Conservation (phyloP, 1,140 invertebrate species). For the Zaprionus inermis region DNA sequence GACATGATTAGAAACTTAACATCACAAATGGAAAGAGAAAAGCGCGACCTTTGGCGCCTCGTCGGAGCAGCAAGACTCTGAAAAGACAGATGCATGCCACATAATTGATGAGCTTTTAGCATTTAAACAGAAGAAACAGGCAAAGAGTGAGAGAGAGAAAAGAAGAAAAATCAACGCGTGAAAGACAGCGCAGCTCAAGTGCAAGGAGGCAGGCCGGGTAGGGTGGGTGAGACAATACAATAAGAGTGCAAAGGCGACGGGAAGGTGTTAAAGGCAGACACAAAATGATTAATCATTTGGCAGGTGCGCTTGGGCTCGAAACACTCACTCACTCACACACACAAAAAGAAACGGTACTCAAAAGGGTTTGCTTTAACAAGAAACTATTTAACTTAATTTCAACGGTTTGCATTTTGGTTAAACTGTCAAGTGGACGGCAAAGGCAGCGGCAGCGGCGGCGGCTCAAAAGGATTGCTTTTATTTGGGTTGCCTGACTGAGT, state of each 20-base stretch:
- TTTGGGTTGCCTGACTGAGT: conserved; percentile 51
- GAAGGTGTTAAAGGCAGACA: conserved; percentile 60
- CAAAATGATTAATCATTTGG: conserved; percentile 82
- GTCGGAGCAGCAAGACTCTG: conserved; percentile 9
- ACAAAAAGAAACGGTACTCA: conserved; percentile 50
- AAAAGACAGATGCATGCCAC: conserved; percentile 67
- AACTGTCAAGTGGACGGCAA: conserved; percentile 74
- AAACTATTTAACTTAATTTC: conserved; percentile 81
- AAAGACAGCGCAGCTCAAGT: conserved; percentile 50
- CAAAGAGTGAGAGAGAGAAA: neutral
- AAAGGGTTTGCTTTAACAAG: conserved; percentile 71
- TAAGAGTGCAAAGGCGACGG: conserved; percentile 9
- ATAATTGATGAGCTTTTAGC: conserved; percentile 82
- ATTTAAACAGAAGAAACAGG: conserved; percentile 55
- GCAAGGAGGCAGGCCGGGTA: conserved; percentile 10
- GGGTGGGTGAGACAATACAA: neutral
- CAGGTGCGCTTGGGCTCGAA: conserved; percentile 54
- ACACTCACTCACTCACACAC: neutral
- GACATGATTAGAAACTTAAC: conserved; percentile 70
- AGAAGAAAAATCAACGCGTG: conserved; percentile 32
- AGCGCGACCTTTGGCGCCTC: conserved; percentile 79
- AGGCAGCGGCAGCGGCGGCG: conserved; percentile 18
- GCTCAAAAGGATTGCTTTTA: conserved; percentile 69
- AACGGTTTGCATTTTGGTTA: conserved; percentile 76
- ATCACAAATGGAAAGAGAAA: conserved; percentile 65